Base-by-base conservation (phyloP, 2,888 invertebrate genomes). In the Phania funesta region DNA sequence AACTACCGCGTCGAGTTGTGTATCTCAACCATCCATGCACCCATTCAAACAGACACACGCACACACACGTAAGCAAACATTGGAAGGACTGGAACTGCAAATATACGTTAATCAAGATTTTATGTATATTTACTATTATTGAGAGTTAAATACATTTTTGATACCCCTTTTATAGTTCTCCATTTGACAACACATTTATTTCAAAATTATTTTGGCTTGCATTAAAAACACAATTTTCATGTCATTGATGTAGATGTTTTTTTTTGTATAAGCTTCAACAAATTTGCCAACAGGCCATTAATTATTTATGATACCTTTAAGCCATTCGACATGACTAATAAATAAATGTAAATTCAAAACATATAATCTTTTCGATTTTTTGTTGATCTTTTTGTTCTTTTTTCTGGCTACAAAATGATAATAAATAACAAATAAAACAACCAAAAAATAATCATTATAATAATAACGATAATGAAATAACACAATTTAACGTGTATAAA, bases 281-380 rank as follows among this genome's bases (percentile, higher is more conserved):
- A 76, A 73, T 76, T 76, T 54, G 54, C 22, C 6, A n/a, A 50
- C 13, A 52, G 18, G 6, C 29, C 32, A 76, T 76, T 81, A 81
- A 73, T 73, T 73, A 81, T 77, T 81, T 77, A 77, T 81, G 46
- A 81, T 73, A 62, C 67, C 81, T 56, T 73, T 38, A 54, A 60
- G 81, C 71, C 58, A 73, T 67, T 26, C 48, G 41, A 32, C 4
- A 56, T 64, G 50, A 41, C 64, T 70, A 62, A 75, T 65, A 79
- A 73, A 54, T 73, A 44, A 74, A 65, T 65, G 38, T 44, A 65
- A 60, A 58, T 60, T 38, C 16, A 32, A 58, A 68, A 74, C 44
- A 65, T 60, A 73, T 50, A 65, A n/a, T 38, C 16, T 46, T 54
- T 60, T 3, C 16, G 16, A 50, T 29, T 52, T 24, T 38, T 65